Percentiles rank a stretch among this genome's conserved stretches.
Conservation (phyloP, 2,113 vertebrate species). For the Struthio camelus region DNA sequence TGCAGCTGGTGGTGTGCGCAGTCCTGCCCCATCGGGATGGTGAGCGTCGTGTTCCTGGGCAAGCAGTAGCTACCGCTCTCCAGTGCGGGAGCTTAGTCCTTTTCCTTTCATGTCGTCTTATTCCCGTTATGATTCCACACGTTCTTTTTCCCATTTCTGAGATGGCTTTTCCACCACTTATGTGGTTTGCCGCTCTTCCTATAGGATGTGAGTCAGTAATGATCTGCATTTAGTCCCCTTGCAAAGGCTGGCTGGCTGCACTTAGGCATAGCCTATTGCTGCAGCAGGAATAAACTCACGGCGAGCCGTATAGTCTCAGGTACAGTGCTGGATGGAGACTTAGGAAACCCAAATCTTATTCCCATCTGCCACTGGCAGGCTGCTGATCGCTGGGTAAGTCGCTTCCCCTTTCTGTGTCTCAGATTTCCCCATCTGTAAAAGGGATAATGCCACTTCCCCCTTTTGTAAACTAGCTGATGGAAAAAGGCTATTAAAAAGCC, state of each 20-base stretch:
- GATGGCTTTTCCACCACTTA: neutral
- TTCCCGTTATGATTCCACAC: neutral
- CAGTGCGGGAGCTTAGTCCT: neutral
- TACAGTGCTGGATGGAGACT: neutral
- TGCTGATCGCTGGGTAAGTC: conserved; percentile 35
- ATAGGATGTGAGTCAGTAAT: conserved; percentile 54
- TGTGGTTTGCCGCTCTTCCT: conserved; percentile 12
- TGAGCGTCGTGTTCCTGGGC: neutral
- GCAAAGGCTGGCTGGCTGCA: conserved; percentile 16
- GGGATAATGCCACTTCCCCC: conserved; percentile 58
- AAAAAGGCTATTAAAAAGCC: conserved; percentile 24
- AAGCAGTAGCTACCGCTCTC: neutral
- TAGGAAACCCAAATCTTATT: conserved; percentile 46
- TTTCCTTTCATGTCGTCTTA: neutral
- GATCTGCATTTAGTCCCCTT: neutral
- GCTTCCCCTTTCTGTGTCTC: conserved; percentile 39
- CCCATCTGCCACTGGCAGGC: conserved; percentile 51
- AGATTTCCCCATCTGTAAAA: conserved; percentile 25
- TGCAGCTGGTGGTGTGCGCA: neutral
- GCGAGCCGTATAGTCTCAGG: conserved; percentile 3
- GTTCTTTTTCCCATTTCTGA: neutral
- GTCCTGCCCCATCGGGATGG: neutral
- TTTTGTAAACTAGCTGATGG: conserved; percentile 57
- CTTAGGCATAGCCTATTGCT: neutral
- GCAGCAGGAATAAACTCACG: neutral